Evolutionary conservation across 2,113 vertebrate species (phyloP).

Genomic region (Platichthys stellatus): DNA sequence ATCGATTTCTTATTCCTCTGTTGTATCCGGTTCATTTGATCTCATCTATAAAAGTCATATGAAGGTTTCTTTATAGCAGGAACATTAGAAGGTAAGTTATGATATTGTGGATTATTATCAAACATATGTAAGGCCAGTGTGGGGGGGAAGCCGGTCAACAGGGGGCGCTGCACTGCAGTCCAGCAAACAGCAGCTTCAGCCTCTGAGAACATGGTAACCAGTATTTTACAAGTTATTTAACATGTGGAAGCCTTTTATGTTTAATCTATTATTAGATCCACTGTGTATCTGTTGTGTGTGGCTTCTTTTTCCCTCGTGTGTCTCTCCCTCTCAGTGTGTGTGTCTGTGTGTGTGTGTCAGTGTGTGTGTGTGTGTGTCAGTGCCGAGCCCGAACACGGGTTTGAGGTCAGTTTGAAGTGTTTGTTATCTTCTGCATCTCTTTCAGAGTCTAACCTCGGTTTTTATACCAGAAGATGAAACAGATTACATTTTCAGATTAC

Average conservation of each 20-base stretch:
- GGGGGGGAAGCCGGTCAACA: constrained; percentile 32
- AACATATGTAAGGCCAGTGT: not conserved
- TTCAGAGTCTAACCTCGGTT: constrained; percentile 23
- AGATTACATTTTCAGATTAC: constrained; percentile 37
- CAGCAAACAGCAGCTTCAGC: constrained; percentile 1
- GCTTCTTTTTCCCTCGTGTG: not conserved
- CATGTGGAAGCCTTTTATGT: constrained; percentile 58
- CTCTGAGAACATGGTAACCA: constrained; percentile 21
- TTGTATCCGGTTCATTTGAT: not conserved
- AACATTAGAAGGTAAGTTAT: not conserved
- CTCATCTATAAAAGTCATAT: not conserved
- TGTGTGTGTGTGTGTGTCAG: not conserved
- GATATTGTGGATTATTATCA: not conserved
- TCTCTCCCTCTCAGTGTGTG: not conserved
- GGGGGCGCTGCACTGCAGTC: constrained; percentile 60
- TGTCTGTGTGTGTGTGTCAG: constrained; percentile 7
- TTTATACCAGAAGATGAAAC: constrained; percentile 41
- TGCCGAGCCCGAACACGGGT: constrained; percentile 31
- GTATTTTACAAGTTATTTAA: constrained; percentile 36
- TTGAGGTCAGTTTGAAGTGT: constrained; percentile 60
- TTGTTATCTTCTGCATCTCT: constrained; percentile 42
- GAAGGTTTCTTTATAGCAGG: not conserved
- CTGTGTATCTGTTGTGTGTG: constrained; percentile 42
- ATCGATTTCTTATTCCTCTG: not conserved
- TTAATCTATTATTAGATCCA: constrained; percentile 50